phyloP scores from a whole-genome alignment of 2,113 vertebrate species.

The Vimba vimba region DNA sequence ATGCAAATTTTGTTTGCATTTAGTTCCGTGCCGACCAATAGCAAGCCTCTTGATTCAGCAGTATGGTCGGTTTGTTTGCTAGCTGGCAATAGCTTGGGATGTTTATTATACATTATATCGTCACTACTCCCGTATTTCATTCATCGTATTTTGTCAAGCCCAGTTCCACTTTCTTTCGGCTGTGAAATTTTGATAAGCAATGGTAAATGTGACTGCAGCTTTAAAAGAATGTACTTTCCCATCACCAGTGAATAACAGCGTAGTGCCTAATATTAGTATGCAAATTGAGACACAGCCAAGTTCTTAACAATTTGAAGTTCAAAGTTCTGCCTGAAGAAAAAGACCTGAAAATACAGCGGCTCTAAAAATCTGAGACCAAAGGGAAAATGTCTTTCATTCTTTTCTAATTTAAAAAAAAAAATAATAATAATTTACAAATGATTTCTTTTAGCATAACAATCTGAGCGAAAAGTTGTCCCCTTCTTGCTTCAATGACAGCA shows the following conservation, averaged over 20 bases:
- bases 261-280: background rate
- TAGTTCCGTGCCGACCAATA: too few species aligned
- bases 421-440: background rate
- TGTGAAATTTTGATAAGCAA: background rate
- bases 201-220: background rate
- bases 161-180: background rate
- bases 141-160: background rate
- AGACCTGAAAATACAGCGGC: background rate
- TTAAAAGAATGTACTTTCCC: conserved; percentile 10
- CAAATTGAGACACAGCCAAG: background rate
- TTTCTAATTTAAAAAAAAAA: background rate
- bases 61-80: background rate
- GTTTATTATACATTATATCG: too few species aligned
- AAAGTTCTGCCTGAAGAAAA: conserved; percentile 24
- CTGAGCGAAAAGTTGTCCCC: background rate
- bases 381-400: background rate
- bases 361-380: background rate
- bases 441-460: background rate
- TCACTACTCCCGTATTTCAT: background rate
- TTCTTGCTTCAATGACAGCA: background rate
- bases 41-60: too few species aligned
- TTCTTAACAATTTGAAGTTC: background rate
- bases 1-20: too few species aligned
- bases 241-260: conserved; percentile 3
- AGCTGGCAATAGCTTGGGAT: background rate